A percentile compares a stretch with the other conserved stretches of the same genome.
phyloP scores from a whole-genome alignment of 2,888 invertebrate species.

The Diarsia brunnea region DNA sequence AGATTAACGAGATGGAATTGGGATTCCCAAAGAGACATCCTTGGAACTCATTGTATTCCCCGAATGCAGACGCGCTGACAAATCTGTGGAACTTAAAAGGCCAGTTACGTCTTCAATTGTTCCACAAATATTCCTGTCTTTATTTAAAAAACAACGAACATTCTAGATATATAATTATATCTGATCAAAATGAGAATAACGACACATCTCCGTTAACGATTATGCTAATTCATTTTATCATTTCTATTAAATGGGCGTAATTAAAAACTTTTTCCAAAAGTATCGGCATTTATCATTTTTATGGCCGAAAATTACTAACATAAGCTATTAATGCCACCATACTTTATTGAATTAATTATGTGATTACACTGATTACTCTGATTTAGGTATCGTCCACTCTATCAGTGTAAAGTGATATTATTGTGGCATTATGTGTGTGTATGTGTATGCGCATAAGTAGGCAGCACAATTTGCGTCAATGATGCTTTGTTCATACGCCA shows the following conservation, averaged over 20 bases:
- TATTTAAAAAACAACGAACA: constrained; percentile 4
- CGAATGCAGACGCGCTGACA: constrained; percentile 49
- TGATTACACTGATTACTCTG: constrained; percentile 25
- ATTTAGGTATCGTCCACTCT: constrained; percentile 16
- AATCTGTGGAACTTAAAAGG: constrained; percentile 42
- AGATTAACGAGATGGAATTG: constrained; percentile 50
- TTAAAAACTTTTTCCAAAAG: constrained; percentile 24
- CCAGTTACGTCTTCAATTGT: constrained; percentile 51
- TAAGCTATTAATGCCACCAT: constrained; percentile 29
- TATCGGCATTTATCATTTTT: constrained; percentile 50
- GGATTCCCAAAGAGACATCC: constrained; percentile 50
- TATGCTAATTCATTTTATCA: constrained; percentile 37
- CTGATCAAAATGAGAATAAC: constrained; percentile 1
- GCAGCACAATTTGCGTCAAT: constrained; percentile 63
- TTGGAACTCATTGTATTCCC: constrained; percentile 46
- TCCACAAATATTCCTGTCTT: constrained; percentile 30
- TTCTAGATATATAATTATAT: background rate
- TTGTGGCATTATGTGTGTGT: constrained; percentile 19
- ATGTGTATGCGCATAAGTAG: constrained; percentile 44
- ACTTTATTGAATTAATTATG: constrained; percentile 47
- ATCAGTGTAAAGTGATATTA: constrained; percentile 29
- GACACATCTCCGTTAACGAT: constrained; percentile 8
- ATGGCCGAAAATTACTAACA: constrained; percentile 52
- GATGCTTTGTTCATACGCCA: constrained; percentile 64
- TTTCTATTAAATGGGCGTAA: constrained; percentile 40